Conservation (phyloP, 2,888 invertebrate genomes). For the Pharmacophagus antenor region DNA sequence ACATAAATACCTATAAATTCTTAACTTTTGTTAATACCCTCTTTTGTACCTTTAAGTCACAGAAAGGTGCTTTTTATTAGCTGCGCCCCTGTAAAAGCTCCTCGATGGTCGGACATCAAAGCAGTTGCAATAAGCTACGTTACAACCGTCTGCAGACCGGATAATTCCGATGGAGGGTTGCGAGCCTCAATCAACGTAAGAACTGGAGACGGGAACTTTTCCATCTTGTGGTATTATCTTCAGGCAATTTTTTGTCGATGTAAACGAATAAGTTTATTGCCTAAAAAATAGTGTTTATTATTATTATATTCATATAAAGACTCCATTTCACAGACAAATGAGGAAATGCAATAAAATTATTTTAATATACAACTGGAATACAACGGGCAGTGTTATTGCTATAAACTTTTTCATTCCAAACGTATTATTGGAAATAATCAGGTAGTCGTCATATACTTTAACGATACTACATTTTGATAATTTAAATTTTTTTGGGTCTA, state of each 20-base stretch:
- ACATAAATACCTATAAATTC: background rate
- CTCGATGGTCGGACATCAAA: conserved; percentile 67
- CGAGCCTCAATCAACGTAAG: conserved; percentile 64
- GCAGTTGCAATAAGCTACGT: conserved; percentile 75
- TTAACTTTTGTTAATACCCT: conserved; percentile 4
- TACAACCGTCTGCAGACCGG: conserved; percentile 56
- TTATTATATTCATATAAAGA: background rate
- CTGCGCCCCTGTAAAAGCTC: conserved; percentile 55
- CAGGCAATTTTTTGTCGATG: background rate
- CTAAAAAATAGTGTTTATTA: background rate
- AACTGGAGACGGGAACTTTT: background rate
- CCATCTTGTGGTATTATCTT: background rate
- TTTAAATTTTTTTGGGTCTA: too few species aligned
- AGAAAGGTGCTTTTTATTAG: conserved; percentile 59
- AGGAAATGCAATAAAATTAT: too few species aligned
- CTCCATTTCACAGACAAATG: too few species aligned
- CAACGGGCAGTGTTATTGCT: too few species aligned
- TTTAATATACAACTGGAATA: too few species aligned
- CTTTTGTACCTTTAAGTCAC: background rate
- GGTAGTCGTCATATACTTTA: too few species aligned
- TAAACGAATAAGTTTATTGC: background rate
- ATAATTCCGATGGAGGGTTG: conserved; percentile 61
- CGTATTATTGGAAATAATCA: too few species aligned
- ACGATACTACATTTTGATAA: too few species aligned
- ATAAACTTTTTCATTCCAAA: too few species aligned